phyloP scores from a whole-genome alignment of 2,888 invertebrate species.

The Gibbula magus region DNA sequence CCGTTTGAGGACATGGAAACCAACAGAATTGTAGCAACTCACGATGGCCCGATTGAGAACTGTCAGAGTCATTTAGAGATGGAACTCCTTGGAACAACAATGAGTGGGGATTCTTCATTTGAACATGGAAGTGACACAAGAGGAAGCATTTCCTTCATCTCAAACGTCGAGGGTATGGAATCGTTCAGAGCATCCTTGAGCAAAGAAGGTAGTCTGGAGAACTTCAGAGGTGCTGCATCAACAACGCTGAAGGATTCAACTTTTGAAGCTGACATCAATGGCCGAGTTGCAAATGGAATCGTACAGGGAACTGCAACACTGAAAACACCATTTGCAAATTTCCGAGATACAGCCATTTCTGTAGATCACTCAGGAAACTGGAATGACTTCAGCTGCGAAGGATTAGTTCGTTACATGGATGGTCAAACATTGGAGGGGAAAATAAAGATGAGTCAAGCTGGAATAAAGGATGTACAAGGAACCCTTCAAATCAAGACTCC shows the following conservation, averaged over 20 bases:
- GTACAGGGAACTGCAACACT: slow-evolving; percentile 23
- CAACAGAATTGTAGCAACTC: neutral
- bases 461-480: neutral
- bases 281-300: neutral
- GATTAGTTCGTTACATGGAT: slow-evolving; percentile 40
- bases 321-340: slow-evolving; percentile 27
- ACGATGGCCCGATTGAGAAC: neutral
- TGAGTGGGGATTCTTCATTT: neutral
- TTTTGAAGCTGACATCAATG: neutral
- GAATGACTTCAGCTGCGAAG: slow-evolving; percentile 38
- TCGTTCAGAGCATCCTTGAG: neutral
- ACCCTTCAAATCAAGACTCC: neutral
- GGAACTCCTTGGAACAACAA: neutral
- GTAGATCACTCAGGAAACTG: slow-evolving; percentile 37
- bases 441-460: neutral
- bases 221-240: slow-evolving; percentile 1
- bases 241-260: slow-evolving; percentile 1
- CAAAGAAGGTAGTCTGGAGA: neutral
- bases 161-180: slow-evolving; percentile 1
- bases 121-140: neutral
- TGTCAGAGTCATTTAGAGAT: neutral
- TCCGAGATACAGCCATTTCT: slow-evolving; percentile 12
- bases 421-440: neutral
- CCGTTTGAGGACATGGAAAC: neutral
- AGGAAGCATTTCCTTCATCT: neutral